A percentile compares a stretch with the other conserved stretches of the same genome.
phyloP scores from a whole-genome alignment of 2,888 invertebrate genomes.

The Ochlodes sylvanus region DNA sequence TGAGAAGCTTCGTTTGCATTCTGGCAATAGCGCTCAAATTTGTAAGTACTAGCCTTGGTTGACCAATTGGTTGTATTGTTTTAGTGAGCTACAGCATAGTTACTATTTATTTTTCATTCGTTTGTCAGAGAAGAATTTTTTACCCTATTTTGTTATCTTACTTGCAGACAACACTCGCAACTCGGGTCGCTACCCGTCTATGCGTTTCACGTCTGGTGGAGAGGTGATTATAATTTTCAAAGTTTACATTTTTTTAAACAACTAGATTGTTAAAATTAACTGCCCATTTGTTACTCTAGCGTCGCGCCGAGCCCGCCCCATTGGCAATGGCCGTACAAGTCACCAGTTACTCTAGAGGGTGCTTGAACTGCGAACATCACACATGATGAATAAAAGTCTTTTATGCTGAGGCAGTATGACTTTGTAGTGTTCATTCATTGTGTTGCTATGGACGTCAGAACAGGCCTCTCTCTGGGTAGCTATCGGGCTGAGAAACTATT shows the following conservation, averaged over 20 bases:
- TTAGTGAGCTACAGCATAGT: too few species aligned
- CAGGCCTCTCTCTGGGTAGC: constrained; percentile 68
- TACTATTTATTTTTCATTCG: too few species aligned
- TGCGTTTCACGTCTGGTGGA: constrained; percentile 60
- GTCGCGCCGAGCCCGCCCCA: constrained; percentile 57
- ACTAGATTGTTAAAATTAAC: constrained; percentile 38
- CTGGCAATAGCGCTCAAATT: neutral
- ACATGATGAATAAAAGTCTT: constrained; percentile 50
- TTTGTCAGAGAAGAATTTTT: too few species aligned
- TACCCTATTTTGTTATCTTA: neutral
- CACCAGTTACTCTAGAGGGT: constrained; percentile 68
- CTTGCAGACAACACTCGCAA: constrained; percentile 63
- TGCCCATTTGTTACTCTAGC: constrained; percentile 66
- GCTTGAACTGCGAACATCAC: constrained; percentile 56
- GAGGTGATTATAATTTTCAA: constrained; percentile 51
- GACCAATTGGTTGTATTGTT: too few species aligned
- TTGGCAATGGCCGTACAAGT: constrained; percentile 66
- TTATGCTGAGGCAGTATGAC: constrained; percentile 43
- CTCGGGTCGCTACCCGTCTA: constrained; percentile 60
- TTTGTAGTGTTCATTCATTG: constrained; percentile 43
- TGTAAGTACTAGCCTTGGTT: too few species aligned
- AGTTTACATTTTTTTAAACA: too few species aligned
- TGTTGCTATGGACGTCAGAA: constrained; percentile 34
- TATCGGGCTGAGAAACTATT: constrained; percentile 70
- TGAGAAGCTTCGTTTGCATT: neutral